phyloP scores from a whole-genome alignment of 1,140 invertebrate genomes.

The Apocrypta bakeri region DNA sequence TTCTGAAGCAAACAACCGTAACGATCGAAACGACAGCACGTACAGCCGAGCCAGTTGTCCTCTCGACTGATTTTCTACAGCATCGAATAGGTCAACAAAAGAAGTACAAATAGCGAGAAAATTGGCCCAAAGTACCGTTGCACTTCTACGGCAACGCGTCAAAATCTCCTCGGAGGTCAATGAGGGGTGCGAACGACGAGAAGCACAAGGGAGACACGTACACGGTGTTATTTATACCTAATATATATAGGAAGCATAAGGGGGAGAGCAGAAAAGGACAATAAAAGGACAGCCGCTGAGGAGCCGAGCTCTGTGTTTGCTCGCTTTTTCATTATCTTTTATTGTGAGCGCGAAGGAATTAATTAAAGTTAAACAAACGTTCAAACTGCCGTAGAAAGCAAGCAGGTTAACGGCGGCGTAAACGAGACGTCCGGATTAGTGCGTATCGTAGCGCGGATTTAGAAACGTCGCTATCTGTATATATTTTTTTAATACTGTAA shows the following conservation, averaged over 20 bases:
- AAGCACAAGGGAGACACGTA: background rate
- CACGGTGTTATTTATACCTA: background rate
- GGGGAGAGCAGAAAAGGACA: conserved; percentile 30
- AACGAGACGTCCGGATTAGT: no score
- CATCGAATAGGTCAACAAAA: background rate
- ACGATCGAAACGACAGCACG: background rate
- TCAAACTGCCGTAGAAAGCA: conserved; percentile 62
- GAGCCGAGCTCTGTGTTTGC: conserved; percentile 55
- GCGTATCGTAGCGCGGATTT: no score
- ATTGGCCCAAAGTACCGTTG: background rate
- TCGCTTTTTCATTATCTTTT: conserved; percentile 67
- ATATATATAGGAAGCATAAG: background rate
- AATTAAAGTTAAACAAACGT: conserved; percentile 70
- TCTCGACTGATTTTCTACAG: no score
- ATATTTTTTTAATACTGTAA: no score
- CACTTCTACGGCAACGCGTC: conserved; percentile 15
- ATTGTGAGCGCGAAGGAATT: conserved; percentile 60
- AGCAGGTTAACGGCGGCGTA: conserved; percentile 58
- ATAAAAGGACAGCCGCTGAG: background rate
- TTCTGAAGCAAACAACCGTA: background rate
- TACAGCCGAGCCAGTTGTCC: background rate
- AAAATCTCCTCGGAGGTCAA: background rate
- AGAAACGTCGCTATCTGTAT: no score
- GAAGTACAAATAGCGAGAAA: conserved; percentile 1
- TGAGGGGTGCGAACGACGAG: background rate